A percentile compares a stretch with the other conserved stretches of the same genome.
Evolutionary conservation across 2,888 invertebrate genomes (phyloP).

Genomic region (Orchesella flavescens): DNA sequence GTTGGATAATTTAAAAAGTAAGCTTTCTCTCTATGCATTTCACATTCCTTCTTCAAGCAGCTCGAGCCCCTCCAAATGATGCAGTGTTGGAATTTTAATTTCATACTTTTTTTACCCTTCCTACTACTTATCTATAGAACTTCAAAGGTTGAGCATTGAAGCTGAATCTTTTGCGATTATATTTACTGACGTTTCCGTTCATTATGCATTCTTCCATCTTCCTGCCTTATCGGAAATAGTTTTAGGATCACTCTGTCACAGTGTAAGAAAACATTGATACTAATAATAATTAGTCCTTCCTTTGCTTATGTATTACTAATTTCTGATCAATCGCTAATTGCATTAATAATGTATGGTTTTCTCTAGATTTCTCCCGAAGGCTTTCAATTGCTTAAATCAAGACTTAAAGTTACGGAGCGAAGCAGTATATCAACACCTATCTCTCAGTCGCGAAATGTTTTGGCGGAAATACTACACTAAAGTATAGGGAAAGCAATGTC

Average conservation of each 20-base stretch:
- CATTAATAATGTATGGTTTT: background rate
- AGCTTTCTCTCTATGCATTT: background rate
- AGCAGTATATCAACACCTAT: background rate
- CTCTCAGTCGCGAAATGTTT: too few relatives aligned
- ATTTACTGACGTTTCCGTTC: conserved; percentile 20
- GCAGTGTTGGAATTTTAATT: too few relatives aligned
- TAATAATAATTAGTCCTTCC: too few relatives aligned
- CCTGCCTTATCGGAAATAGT: conserved; percentile 14
- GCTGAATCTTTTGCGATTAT: background rate
- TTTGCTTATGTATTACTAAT: background rate
- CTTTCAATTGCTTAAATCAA: background rate
- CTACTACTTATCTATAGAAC: background rate
- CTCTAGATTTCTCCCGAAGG: background rate
- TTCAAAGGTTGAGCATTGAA: conserved; percentile 17
- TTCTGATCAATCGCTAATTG: background rate
- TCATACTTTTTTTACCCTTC: background rate
- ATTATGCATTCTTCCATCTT: background rate
- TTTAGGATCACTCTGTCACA: background rate
- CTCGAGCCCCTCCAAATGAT: too few relatives aligned
- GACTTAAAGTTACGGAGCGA: background rate
- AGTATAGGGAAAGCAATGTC: too few relatives aligned
- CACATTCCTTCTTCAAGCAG: background rate
- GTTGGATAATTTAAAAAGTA: conserved; percentile 26
- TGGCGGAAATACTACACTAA: too few relatives aligned
- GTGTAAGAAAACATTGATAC: conserved; percentile 3